A percentile compares a stretch with the other conserved stretches of the same genome.
Evolutionary conservation across 2,113 vertebrate species (phyloP).

Genomic region (Mobula birostris): DNA sequence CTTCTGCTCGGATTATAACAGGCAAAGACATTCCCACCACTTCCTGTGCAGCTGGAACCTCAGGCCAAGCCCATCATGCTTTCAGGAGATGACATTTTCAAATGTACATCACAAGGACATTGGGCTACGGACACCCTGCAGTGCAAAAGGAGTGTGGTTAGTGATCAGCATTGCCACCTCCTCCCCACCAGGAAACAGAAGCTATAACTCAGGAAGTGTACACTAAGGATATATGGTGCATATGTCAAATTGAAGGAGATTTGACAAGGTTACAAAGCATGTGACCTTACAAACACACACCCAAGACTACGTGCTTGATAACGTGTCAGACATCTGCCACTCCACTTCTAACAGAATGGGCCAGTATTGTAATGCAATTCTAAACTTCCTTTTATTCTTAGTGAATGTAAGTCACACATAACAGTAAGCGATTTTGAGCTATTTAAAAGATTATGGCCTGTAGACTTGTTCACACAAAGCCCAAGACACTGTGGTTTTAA

Average conservation of each 20-base stretch:
- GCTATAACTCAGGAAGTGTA: background rate
- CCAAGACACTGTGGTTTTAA: no score
- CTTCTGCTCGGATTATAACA: background rate
- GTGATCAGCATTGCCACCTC: background rate
- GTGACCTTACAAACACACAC: background rate
- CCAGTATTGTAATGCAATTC: background rate
- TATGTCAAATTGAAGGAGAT: background rate
- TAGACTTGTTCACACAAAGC: no score
- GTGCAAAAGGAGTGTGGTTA: background rate
- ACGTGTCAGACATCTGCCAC: background rate
- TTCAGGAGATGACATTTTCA: slow-evolving; percentile 37
- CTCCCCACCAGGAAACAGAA: slow-evolving; percentile 35
- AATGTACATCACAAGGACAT: background rate
- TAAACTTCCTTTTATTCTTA: background rate
- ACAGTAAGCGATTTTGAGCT: background rate
- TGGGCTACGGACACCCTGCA: background rate
- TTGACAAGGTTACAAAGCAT: background rate
- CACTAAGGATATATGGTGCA: background rate
- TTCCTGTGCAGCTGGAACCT: slow-evolving; percentile 51
- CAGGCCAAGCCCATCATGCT: slow-evolving; percentile 39
- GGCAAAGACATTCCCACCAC: slow-evolving; percentile 43
- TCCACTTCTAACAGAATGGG: background rate
- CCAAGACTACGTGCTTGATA: background rate
- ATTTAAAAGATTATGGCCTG: background rate
- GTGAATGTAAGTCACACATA: background rate